A percentile compares a stretch with the other conserved stretches of the same genome.
Conservation (phyloP, 2,888 invertebrate species). For the Phrixothrix hirtus region DNA sequence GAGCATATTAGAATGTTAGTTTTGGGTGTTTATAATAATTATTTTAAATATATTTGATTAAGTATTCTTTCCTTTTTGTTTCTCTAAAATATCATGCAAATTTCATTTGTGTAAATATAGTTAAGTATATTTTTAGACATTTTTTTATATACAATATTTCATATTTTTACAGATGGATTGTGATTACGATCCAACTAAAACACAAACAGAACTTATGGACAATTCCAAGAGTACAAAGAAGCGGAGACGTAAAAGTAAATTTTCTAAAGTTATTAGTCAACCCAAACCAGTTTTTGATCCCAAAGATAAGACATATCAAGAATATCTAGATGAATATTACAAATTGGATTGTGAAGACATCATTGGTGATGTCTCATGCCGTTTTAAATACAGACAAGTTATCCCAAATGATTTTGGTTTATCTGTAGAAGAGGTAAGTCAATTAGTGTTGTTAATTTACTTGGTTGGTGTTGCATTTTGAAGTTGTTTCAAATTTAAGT, state of each 20-base stretch:
- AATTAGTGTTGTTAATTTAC: too few species aligned
- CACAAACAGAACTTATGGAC: constrained; percentile 63
- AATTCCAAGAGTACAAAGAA: constrained; percentile 63
- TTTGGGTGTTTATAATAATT: too few species aligned
- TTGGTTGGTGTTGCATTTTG: too few species aligned
- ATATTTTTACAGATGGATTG: constrained; percentile 78
- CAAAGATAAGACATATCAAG: constrained; percentile 72
- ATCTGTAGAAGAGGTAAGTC: constrained; percentile 82
- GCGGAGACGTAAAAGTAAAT: constrained; percentile 63
- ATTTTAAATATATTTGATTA: too few species aligned
- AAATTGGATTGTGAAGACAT: constrained; percentile 94
- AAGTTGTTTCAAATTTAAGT: too few species aligned
- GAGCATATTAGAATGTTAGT: too few species aligned
- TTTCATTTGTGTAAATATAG: too few species aligned
- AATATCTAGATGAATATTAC: constrained; percentile 95
- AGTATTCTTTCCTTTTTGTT: too few species aligned
- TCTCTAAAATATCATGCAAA: too few species aligned
- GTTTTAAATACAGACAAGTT: constrained; percentile 91
- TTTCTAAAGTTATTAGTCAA: constrained; percentile 71
- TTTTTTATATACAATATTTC: neutral
- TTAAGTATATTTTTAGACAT: neutral
- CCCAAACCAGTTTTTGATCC: constrained; percentile 88
- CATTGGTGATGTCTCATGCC: constrained; percentile 86
- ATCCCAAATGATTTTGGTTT: constrained; percentile 91
- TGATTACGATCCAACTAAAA: constrained; percentile 70